These are phyloP conservation scores for Leptestheria dahalacensis DNA, from an alignment of 1,140 invertebrate species.

Conservation along the genomic window DNA sequence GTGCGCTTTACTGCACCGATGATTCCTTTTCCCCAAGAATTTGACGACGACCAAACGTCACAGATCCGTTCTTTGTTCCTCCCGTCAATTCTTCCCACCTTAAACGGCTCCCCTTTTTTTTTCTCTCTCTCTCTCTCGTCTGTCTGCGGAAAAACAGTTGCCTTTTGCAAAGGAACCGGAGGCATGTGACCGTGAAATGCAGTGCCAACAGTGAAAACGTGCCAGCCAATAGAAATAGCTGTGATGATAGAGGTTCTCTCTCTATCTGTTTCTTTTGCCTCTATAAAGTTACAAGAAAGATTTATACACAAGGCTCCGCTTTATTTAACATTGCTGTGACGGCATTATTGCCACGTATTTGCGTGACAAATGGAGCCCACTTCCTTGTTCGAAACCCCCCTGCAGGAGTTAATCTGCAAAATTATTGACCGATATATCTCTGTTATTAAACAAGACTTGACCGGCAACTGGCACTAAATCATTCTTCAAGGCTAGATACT, in stretches of 20 bases:
- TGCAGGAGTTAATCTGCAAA: background rate
- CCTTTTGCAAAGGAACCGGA: background rate
- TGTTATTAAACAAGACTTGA: background rate
- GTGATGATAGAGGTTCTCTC: background rate
- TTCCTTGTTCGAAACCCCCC: background rate
- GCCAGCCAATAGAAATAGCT: background rate
- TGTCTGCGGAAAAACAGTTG: background rate
- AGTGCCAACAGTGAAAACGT: background rate
- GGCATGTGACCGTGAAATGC: background rate
- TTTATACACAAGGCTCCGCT: background rate
- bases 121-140: too few relatives aligned
- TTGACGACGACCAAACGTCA: too few relatives aligned
- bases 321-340: background rate
- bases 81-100: too few relatives aligned
- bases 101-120: too few relatives aligned
- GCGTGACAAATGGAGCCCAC: background rate
- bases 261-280: background rate
- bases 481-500: too few relatives aligned
- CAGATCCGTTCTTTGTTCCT: too few relatives aligned
- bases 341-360: background rate
- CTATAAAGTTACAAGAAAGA: background rate
- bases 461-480: too few relatives aligned
- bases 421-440: background rate
- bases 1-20: too few relatives aligned
- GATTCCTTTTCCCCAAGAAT: too few relatives aligned